Base-by-base conservation (phyloP, 1,140 invertebrate genomes). In the Hyles vespertilio region DNA sequence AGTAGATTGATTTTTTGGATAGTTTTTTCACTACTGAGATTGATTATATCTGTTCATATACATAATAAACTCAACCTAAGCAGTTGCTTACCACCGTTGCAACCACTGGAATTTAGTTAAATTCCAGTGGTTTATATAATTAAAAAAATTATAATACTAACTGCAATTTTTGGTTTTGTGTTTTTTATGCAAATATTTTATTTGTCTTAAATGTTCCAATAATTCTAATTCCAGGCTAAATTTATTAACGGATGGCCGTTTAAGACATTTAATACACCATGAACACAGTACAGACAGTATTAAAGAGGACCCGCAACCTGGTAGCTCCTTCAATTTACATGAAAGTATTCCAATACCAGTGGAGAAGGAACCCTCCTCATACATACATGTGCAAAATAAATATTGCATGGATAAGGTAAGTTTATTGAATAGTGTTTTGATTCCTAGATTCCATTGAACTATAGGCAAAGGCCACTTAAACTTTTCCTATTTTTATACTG, bases 401-500 rank as follows among this genome's bases (percentile, higher is more conserved):
- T 96, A 96, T 76, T 96, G 95, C 72, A 89, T 94, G 52, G 95
- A 96, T 72, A 95, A 94, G 87, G 94, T 94, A 79, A 70, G 50
- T 40, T n/a, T 44, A 40, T 46, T 34, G n/a, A 56, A 36, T 8
- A 40, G 22, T 22, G 22, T 22, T 22, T 22, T 22, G 2, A 22
- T 22, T 22, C 22, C 22, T 22, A 22, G 22, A 22, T 22, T 22
- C 2, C 22, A 22, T 22, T 22, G 22, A 22, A 22, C 22, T 22
- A 22, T 22, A 22, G 22, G 1, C 22, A 22, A 2, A 22, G 22
- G 2, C 22, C 22, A 22, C 22, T 22, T 22, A 22, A 22, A 22
- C 22, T 22, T 1, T 22, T 22, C 22, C 22, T 22, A 2, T 22
- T 22, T 22, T 1, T 22, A 22, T 22, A 22, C 22, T 22, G 22